These are phyloP conservation scores for Chrysolina americana DNA, from an alignment of 2,888 invertebrate genomes.

Conservation along the genomic window DNA sequence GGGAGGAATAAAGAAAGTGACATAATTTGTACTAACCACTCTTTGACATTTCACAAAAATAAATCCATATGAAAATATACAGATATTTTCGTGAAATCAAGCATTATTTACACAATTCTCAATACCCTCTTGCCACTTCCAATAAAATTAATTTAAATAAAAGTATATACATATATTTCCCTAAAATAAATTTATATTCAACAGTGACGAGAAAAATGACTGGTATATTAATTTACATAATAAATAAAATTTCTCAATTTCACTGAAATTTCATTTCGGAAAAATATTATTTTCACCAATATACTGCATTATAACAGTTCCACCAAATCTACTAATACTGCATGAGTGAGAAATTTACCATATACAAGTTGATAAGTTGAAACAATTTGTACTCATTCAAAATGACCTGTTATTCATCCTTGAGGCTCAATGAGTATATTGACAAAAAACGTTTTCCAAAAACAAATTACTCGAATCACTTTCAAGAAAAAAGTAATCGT, in stretches of 20 bases:
- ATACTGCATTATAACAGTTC: neutral
- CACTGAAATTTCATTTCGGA: constrained; percentile 36
- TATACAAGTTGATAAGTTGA: no score
- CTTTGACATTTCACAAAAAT: constrained; percentile 56
- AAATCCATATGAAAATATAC: constrained; percentile 35
- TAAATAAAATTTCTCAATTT: constrained; percentile 43
- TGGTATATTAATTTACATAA: constrained; percentile 51
- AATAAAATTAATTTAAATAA: constrained; percentile 50
- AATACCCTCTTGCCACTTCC: constrained; percentile 57
- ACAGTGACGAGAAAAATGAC: constrained; percentile 55
- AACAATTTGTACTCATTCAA: no score
- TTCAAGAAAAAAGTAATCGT: neutral
- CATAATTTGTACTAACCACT: constrained; percentile 61
- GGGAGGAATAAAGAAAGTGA: constrained; percentile 56
- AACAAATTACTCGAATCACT: neutral
- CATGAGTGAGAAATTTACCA: no score
- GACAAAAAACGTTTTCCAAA: neutral
- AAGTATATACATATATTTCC: constrained; percentile 46
- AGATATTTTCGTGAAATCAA: constrained; percentile 53
- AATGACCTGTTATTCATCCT: neutral
- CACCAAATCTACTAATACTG: no score
- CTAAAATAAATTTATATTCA: constrained; percentile 52
- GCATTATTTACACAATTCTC: constrained; percentile 54
- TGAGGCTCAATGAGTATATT: neutral
- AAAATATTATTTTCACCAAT: neutral